Conservation (phyloP, 2,113 vertebrate species). For the Chaetodon trifascialis region DNA sequence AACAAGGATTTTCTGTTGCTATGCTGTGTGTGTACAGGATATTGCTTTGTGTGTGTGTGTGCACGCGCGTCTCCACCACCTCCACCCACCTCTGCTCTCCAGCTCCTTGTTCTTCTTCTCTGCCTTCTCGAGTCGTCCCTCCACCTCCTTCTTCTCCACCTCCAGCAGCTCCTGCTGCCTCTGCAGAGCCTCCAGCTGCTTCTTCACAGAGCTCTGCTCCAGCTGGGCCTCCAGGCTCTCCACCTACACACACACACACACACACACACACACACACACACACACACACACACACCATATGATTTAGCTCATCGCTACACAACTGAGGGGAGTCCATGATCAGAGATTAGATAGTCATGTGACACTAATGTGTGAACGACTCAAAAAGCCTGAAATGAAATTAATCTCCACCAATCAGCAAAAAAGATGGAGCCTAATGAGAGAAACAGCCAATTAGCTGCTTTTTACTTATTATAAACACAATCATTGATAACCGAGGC, state of each 20-base stretch:
- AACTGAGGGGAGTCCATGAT: background rate
- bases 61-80: background rate
- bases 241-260: constrained; percentile 70
- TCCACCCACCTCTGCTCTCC: constrained; percentile 77
- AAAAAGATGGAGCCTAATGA: too few relatives aligned
- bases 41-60: background rate
- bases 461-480: too few relatives aligned
- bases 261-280: constrained; percentile 5
- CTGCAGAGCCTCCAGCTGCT: constrained; percentile 80
- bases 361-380: too few relatives aligned
- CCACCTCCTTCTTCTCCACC: constrained; percentile 84
- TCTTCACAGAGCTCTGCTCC: constrained; percentile 74
- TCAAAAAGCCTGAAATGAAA: too few relatives aligned
- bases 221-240: constrained; percentile 79
- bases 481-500: too few relatives aligned
- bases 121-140: constrained; percentile 75
- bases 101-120: constrained; percentile 79
- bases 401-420: too few relatives aligned
- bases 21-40: background rate
- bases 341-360: background rate
- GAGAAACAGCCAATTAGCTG: too few relatives aligned
- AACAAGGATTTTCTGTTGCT: constrained; percentile 9
- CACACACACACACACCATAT: background rate
- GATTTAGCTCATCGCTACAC: background rate
- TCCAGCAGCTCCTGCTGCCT: constrained; percentile 84